These are phyloP conservation scores for Ptyas mucosa DNA, from an alignment of 2,113 vertebrate species.

Conservation along the genomic window DNA sequence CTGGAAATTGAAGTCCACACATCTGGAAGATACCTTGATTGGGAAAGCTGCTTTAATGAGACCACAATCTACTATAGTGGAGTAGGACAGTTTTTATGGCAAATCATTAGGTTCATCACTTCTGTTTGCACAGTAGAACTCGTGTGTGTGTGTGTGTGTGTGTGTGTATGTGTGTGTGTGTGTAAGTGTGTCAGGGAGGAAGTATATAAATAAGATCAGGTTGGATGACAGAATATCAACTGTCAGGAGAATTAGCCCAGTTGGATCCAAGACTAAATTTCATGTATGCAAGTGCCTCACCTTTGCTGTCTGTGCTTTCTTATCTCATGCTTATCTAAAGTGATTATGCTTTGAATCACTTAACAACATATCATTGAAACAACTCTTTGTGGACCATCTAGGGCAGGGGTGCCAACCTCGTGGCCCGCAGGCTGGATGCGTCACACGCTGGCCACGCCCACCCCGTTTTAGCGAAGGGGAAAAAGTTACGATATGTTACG, in stretches of 20 bases:
- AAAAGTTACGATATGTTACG: fast-evolving
- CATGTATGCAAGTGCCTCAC: neutral
- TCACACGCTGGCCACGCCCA: too few relatives aligned
- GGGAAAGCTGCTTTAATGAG: neutral
- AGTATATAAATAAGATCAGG: neutral
- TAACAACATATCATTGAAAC: neutral
- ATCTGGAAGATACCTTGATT: neutral
- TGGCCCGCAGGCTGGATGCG: too few relatives aligned
- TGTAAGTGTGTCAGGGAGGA: neutral
- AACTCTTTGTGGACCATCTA: neutral
- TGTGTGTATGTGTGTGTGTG: too few relatives aligned
- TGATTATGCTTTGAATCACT: neutral
- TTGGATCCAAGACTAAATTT: neutral
- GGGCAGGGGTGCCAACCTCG: too few relatives aligned
- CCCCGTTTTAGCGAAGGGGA: too few relatives aligned
- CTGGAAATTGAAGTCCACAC: neutral
- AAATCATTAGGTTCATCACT: neutral
- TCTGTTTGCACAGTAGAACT: neutral
- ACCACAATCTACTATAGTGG: neutral
- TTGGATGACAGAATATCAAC: neutral
- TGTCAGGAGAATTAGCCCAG: neutral
- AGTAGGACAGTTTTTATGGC: neutral
- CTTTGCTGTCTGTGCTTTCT: neutral
- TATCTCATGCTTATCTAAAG: neutral
- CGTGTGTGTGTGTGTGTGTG: neutral